Evolutionary conservation across 2,113 vertebrate species (phyloP), one percentile per base, ranked within the genome.

Genomic region (Lates calcarifer): DNA sequence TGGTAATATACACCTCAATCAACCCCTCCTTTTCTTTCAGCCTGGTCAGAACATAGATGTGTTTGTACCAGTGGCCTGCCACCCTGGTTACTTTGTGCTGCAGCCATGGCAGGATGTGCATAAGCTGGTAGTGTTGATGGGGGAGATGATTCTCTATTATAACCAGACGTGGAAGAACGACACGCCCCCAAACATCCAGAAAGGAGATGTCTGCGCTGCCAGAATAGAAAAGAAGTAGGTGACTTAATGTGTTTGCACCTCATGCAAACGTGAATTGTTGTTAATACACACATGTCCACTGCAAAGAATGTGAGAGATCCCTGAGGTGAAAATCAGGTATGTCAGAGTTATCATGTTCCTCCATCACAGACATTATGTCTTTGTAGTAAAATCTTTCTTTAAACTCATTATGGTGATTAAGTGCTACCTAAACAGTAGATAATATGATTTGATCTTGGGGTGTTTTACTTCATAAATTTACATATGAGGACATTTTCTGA

Each of bases 131-230:
- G 95, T 96, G 56, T 81, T 99, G 43, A 97, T 98, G 97, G 97
- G 98, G 57, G 97, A 98, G 90, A 99, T 99, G 98, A 95, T 98
- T 55, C 93, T 98, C 1, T 96, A 96, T 82, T 99, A 99, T 78
- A 98, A 97, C 53, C 94, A 93, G 60, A 90, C 87, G 3, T 95
- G 93, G 39, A 95, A 93, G 85, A 64, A 37, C 22, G 91, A 83
- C 64, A 77, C 79, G 2, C 28, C 92, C 18, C 45, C 72, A 14
- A 4, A 47, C 0, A 61, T 97, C 22, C 91, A 96, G 62, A 97
- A 96, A 84, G 96, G 96, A 92, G 94, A 95, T 4, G 78, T 99
- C 58, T 99, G 95, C 13, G 97, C 97, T 64, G 97, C 96, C 74
- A 98, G 97, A 90, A 95, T 99, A 75, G 95, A 97, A 87, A 97